Percentiles rank a stretch among this genome's conserved stretches.
These are phyloP conservation scores for Scomberomorus guttatus DNA, from an alignment of 2,797 vertebrate species.

Conservation along the genomic window DNA sequence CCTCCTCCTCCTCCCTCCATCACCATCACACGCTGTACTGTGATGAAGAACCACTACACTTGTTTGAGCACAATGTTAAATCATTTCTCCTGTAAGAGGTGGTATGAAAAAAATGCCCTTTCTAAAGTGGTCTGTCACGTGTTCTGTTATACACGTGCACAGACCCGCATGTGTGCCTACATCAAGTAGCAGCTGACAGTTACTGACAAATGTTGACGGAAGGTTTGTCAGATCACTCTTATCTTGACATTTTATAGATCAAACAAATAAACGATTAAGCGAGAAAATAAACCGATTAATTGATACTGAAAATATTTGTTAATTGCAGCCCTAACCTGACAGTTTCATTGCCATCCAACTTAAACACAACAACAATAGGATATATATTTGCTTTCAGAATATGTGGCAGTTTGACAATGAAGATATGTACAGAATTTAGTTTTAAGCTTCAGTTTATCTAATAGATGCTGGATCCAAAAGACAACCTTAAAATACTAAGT, in stretches of 20 bases:
- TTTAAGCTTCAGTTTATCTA: too few relatives aligned
- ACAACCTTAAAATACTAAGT: not conserved
- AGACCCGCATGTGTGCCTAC: not conserved
- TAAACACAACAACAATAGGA: not conserved
- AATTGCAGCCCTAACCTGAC: not conserved
- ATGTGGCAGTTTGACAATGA: not conserved
- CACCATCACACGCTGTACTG: not conserved
- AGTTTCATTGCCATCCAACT: not conserved
- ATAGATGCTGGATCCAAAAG: too few relatives aligned
- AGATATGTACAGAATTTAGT: too few relatives aligned
- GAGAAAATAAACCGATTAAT: too few relatives aligned
- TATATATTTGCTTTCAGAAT: not conserved
- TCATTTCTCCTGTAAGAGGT: not conserved
- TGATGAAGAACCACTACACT: not conserved
- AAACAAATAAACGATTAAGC: too few relatives aligned
- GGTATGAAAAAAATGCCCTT: not conserved
- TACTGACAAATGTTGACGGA: not conserved
- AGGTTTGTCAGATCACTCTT: not conserved
- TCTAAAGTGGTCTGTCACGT: slow-evolving; percentile 2
- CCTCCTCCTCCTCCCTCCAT: not conserved
- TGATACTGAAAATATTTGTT: too few relatives aligned
- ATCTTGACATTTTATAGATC: too few relatives aligned
- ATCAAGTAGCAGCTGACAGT: not conserved
- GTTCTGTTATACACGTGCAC: not conserved
- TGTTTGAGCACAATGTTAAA: not conserved